These are phyloP conservation scores for Caiman crocodilus DNA, from an alignment of 2,797 vertebrate species.

Conservation along the genomic window DNA sequence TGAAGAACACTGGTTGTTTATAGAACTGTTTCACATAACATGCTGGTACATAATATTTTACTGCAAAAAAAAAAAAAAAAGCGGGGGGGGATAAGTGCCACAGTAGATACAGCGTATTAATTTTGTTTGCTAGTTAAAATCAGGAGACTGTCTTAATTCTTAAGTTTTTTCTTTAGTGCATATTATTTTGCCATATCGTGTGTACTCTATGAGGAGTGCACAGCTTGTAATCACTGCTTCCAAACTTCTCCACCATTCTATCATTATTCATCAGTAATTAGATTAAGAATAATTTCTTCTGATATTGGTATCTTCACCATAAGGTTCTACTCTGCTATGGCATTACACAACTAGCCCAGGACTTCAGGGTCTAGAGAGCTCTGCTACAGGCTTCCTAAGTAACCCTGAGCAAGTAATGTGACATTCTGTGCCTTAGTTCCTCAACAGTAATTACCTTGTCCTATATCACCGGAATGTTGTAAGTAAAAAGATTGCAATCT, in stretches of 20 bases:
- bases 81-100: background rate
- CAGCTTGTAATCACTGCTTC: background rate
- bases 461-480: background rate
- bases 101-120: constrained; percentile 38
- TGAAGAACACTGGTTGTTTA: constrained; percentile 22
- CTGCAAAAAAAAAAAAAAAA: constrained; percentile 20
- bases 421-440: background rate
- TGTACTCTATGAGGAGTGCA: background rate
- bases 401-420: background rate
- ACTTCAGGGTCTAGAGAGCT: background rate
- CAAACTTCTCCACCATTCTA: background rate
- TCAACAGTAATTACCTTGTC: background rate
- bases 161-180: background rate
- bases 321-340: background rate
- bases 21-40: background rate
- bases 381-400: background rate
- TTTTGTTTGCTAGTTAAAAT: constrained; percentile 39
- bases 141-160: background rate
- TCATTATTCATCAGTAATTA: background rate
- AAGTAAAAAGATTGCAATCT: background rate
- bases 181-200: background rate
- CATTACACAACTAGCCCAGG: background rate
- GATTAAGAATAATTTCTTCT: background rate
- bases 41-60: constrained; percentile 24
- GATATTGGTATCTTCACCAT: background rate